Base-by-base conservation (phyloP, 1,140 invertebrate genomes). In the Ooceraea biroi region DNA sequence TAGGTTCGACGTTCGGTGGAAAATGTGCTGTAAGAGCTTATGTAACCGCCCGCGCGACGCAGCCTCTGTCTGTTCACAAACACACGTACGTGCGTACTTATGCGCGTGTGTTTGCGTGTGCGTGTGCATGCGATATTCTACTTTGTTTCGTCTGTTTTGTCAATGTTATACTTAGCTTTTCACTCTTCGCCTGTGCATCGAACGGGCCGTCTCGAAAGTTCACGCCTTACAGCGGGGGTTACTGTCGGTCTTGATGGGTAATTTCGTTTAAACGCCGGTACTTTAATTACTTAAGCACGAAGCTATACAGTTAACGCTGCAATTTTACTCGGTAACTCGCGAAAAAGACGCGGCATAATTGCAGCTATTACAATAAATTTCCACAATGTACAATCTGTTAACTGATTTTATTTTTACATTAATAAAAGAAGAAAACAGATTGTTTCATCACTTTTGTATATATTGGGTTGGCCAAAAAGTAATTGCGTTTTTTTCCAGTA, bases 161-260 rank as follows among this genome's bases (percentile, higher is more conserved):
- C 48, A 52, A 85, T 82, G 84, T 71, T 87, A 85, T 85, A 87
- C 69, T 85, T 76, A 83, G 48, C 65, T 58, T 57, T 52, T 69
- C 36, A 25, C 17, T 11, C 27, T 4, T 36, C 36, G 36, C 36
- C 36, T 36, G 22, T 25, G n/a, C 41, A 46, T 22, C 8, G 41
- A 10, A 25, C 55, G 7, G 2, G 27, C 3, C n/a, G 44, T 14
- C 17, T 12, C 46, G 41, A 84, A 55, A 68, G 52, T 84, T 83
- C 46, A 52, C 41, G 22, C 46, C 27, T 19, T 41, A 0, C 19
- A 25, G 19, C 8, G n/a, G 19, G 2, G 41, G 60, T 48, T 27
- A 50, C 11, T 58, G 22, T n/a, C 19, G 27, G 50, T 69, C 12
- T 14, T 30, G 14, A 27, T 17, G 14, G 19, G 8, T 17, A 61